These are phyloP conservation scores for Megalonaias nervosa DNA, from an alignment of 1,140 invertebrate genomes.

Conservation along the genomic window DNA sequence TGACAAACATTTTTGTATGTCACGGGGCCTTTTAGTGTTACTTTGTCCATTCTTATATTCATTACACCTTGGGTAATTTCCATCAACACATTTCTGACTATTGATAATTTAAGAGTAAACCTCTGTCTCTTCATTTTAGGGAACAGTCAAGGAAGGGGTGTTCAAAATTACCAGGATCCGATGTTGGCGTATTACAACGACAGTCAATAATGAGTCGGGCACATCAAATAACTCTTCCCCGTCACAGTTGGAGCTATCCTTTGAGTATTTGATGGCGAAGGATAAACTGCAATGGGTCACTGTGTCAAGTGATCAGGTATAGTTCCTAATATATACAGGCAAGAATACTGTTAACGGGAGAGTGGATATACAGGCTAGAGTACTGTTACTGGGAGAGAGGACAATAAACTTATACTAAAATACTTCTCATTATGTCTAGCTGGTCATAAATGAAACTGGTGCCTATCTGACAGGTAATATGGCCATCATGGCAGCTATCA, in stretches of 20 bases:
- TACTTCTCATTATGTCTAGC: no score
- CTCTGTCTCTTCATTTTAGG: constrained; percentile 53
- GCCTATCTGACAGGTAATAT: no score
- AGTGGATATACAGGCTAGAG: constrained; percentile 10
- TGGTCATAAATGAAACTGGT: no score
- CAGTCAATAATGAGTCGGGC: constrained; percentile 75
- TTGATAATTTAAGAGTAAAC: no score
- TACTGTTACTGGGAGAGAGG: neutral
- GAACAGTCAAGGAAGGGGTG: constrained; percentile 80
- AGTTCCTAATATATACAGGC: neutral
- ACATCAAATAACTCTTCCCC: constrained; percentile 33
- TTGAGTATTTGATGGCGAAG: constrained; percentile 96
- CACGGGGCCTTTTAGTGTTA: no score
- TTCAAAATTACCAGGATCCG: constrained; percentile 96
- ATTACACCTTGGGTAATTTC: no score
- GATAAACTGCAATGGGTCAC: constrained; percentile 95
- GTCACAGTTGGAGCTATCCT: constrained; percentile 85
- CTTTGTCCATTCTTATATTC: no score
- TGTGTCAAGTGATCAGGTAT: constrained; percentile 80
- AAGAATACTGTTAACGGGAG: neutral
- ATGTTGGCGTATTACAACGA: constrained; percentile 94
- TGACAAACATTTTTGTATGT: no score
- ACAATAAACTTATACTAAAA: no score
- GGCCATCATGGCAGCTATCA: no score
- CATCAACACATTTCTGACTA: no score